A percentile compares a stretch with the other conserved stretches of the same genome.
phyloP scores from a whole-genome alignment of 2,888 invertebrate genomes.

The Harpalus rubripes region DNA sequence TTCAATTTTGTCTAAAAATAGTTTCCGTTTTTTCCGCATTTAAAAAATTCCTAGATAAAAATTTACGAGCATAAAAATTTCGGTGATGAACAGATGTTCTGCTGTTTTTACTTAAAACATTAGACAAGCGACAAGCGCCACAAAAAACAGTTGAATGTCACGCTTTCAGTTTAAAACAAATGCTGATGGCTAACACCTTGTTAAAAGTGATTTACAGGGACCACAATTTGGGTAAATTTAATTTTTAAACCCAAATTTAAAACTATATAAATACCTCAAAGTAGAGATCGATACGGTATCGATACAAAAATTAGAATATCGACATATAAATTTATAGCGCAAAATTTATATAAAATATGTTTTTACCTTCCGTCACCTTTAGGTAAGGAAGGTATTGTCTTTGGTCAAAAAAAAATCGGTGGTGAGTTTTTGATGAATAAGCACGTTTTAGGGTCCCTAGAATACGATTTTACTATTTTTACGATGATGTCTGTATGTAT shows the following conservation, averaged over 20 bases:
- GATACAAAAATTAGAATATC: no score
- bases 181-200: slow-evolving; percentile 40
- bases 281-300: no score
- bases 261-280: no score
- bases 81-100: slow-evolving; percentile 53
- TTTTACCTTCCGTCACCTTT: no score
- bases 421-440: no score
- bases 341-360: no score
- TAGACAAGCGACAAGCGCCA: slow-evolving; percentile 43
- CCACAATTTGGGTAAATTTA: slow-evolving; percentile 41
- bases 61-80: slow-evolving; percentile 57
- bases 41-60: slow-evolving; percentile 34
- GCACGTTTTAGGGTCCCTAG: no score
- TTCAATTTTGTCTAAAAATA: not conserved
- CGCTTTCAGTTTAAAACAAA: slow-evolving; percentile 25
- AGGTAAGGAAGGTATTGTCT: no score
- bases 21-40: slow-evolving; percentile 3
- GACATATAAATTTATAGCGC: no score
- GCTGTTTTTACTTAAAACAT: slow-evolving; percentile 53
- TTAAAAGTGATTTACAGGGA: slow-evolving; percentile 50
- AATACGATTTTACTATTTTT: no score
- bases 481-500: no score
- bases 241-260: not conserved
- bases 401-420: no score
- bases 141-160: slow-evolving; percentile 40